Conservation (phyloP, 2,797 vertebrate species). For the Tapirus indicus region DNA sequence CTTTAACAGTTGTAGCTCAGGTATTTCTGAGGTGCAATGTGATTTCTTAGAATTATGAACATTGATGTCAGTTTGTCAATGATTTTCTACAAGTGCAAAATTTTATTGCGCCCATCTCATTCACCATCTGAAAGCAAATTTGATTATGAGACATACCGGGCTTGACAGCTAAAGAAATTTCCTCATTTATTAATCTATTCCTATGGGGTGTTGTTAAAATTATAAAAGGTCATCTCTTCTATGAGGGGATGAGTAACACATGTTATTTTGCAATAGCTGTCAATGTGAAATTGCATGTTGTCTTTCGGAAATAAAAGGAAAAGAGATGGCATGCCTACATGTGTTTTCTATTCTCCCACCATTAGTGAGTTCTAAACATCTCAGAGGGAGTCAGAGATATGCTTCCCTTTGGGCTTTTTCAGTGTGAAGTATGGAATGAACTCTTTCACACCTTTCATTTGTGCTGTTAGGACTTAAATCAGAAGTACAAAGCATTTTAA, state of each 20-base stretch:
- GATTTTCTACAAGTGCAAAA: constrained; percentile 55
- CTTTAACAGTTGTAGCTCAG: constrained; percentile 31
- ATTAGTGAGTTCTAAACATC: constrained; percentile 46
- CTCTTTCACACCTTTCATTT: constrained; percentile 67
- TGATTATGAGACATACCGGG: neutral
- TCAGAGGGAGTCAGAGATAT: neutral
- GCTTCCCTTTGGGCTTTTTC: constrained; percentile 63
- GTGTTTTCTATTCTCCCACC: neutral
- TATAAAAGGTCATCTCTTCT: constrained; percentile 50
- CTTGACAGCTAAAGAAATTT: constrained; percentile 48
- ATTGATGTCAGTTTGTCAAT: constrained; percentile 14
- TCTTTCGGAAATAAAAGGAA: constrained; percentile 42
- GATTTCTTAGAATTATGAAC: constrained; percentile 41
- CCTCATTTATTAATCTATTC: constrained; percentile 60
- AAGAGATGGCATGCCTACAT: neutral
- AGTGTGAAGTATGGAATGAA: constrained; percentile 60
- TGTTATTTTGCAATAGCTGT: neutral
- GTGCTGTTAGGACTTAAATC: constrained; percentile 65
- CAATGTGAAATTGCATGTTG: constrained; percentile 28
- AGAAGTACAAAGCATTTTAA: constrained; percentile 70
- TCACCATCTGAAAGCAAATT: constrained; percentile 42
- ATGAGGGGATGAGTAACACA: neutral
- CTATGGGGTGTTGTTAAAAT: constrained; percentile 54
- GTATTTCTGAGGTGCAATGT: neutral
- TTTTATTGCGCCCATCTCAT: neutral